Evolutionary conservation across 1,140 invertebrate species (phyloP).

Genomic region (Pseudomyrmex dendroicus): DNA sequence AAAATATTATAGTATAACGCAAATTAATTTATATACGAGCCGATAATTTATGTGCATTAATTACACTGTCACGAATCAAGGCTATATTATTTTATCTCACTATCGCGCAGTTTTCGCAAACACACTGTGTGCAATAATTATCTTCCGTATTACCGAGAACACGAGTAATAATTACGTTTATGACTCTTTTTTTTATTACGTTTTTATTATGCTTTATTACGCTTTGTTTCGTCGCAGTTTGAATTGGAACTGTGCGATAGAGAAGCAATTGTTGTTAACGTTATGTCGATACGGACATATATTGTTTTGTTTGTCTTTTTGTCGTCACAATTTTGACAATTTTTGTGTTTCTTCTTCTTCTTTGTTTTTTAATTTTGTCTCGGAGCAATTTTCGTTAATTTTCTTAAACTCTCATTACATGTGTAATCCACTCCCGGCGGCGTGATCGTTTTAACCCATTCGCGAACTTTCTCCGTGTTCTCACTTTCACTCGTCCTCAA

Average conservation of each 20-base stretch:
- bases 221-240: neutral
- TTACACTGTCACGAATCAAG: neutral
- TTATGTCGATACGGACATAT: neutral
- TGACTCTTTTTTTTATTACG: neutral
- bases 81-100: constrained; percentile 4
- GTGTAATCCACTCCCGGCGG: neutral
- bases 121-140: no score
- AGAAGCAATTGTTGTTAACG: neutral
- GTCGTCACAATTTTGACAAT: neutral
- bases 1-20: neutral
- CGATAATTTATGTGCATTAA: neutral
- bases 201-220: neutral
- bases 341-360: neutral
- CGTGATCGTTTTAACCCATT: constrained; percentile 44
- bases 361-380: neutral
- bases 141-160: no score
- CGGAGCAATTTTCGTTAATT: neutral
- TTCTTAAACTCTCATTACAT: neutral
- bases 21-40: neutral
- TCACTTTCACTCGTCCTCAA: constrained; percentile 43
- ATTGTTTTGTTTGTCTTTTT: neutral
- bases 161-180: no score
- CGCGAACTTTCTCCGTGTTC: constrained; percentile 47
- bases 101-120: neutral
- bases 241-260: neutral